phyloP scores from a whole-genome alignment of 2,888 invertebrate genomes.

The Lapara coniferarum region DNA sequence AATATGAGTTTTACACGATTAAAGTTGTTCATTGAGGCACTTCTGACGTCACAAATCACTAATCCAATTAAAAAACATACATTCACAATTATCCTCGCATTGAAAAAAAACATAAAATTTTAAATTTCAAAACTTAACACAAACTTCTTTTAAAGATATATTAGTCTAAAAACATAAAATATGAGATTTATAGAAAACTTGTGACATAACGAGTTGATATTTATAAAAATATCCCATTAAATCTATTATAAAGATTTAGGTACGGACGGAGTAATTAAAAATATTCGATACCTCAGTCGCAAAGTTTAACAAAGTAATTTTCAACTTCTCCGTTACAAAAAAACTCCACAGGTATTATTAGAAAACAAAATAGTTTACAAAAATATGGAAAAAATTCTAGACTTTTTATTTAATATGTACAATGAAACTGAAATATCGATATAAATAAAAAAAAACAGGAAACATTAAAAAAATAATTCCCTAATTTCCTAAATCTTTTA shows the following conservation, averaged over 20 bases:
- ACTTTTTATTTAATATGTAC: not conserved
- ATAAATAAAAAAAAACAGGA: not conserved
- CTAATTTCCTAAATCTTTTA: not conserved
- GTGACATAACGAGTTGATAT: not conserved
- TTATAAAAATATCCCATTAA: not conserved
- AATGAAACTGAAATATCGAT: conserved; percentile 4
- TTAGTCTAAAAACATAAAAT: not conserved
- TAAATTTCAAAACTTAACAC: conserved; percentile 5
- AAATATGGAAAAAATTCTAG: not conserved
- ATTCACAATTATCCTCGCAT: not conserved
- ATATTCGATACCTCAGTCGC: not conserved
- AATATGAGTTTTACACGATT: not conserved
- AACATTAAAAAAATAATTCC: not conserved
- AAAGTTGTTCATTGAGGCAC: not conserved
- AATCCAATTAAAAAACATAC: not conserved
- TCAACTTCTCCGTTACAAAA: not conserved
- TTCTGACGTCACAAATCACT: conserved; percentile 1
- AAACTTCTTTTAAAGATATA: not conserved
- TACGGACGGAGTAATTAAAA: not conserved
- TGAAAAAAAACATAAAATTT: not conserved
- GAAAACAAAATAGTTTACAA: too few relatives aligned
- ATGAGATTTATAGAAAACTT: conserved; percentile 1
- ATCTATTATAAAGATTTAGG: not conserved
- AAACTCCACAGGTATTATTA: too few relatives aligned
- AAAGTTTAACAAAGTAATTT: not conserved